phyloP scores from a whole-genome alignment of 2,888 invertebrate species.

The Cosmopolites sordidus region DNA sequence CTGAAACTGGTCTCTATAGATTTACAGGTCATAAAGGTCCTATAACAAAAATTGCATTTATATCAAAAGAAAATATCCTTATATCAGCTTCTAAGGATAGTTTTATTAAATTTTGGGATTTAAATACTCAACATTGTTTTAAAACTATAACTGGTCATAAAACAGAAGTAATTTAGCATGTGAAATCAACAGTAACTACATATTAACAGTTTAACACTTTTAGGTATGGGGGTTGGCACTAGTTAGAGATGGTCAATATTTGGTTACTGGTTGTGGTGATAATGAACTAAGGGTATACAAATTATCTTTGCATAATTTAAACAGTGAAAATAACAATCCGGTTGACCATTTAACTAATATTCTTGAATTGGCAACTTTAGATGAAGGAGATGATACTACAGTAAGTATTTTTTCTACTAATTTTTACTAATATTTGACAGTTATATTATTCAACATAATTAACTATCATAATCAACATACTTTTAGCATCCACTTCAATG shows the following conservation, averaged over 20 bases:
- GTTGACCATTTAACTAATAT: constrained; percentile 52
- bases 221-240: constrained; percentile 84
- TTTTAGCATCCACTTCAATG: constrained; percentile 67
- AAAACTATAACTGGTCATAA: constrained; percentile 88
- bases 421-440: neutral
- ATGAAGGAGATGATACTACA: constrained; percentile 52
- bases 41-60: constrained; percentile 76
- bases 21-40: constrained; percentile 89
- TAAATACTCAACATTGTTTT: constrained; percentile 92
- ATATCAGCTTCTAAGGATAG: constrained; percentile 89
- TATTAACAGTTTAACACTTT: constrained; percentile 28
- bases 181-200: neutral
- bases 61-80: constrained; percentile 64
- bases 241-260: constrained; percentile 70
- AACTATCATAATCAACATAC: too few species aligned
- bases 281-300: constrained; percentile 83
- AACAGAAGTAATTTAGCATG: constrained; percentile 65
- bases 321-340: constrained; percentile 31
- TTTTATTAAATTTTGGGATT: constrained; percentile 95
- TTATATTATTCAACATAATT: constrained; percentile 2
- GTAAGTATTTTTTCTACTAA: constrained; percentile 44
- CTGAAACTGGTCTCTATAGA: constrained; percentile 84
- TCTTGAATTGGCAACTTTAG: constrained; percentile 52
- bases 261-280: constrained; percentile 87
- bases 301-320: constrained; percentile 47